Evolutionary conservation across 2,797 vertebrate species (phyloP).

Genomic region (Oophaga sylvatica): DNA sequence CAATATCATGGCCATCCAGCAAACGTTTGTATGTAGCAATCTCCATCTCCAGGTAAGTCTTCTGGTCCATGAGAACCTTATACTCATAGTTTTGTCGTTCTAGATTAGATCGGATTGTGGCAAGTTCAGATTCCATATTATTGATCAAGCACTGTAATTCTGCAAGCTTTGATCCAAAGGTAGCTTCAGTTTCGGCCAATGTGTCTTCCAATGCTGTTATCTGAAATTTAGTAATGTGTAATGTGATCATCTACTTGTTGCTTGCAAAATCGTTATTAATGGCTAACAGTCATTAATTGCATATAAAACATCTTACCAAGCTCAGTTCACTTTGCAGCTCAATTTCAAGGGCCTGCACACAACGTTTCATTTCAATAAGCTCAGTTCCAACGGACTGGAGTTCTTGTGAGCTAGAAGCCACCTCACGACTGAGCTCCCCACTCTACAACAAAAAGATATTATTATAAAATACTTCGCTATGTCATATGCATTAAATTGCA

Average conservation of each 20-base stretch:
- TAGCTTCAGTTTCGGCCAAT: constrained; percentile 70
- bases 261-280: neutral
- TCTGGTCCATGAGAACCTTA: constrained; percentile 78
- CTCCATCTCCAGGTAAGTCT: constrained; percentile 80
- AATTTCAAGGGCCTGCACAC: constrained; percentile 64
- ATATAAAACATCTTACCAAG: constrained; percentile 57
- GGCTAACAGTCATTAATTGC: neutral
- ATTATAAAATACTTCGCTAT: neutral
- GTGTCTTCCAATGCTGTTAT: constrained; percentile 75
- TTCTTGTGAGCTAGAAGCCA: constrained; percentile 59
- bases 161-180: constrained; percentile 69
- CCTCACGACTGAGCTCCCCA: constrained; percentile 58
- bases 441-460: constrained; percentile 47
- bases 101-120: constrained; percentile 62
- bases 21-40: constrained; percentile 77
- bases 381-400: constrained; percentile 66
- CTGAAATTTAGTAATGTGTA: constrained; percentile 63
- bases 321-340: constrained; percentile 69
- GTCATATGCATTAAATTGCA: too few relatives aligned
- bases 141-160: constrained; percentile 72
- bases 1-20: constrained; percentile 75
- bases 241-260: neutral
- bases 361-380: constrained; percentile 66
- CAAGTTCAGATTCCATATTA: constrained; percentile 73
- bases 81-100: constrained; percentile 80